Percentiles rank a stretch among this genome's conserved stretches.
Conservation (phyloP, 2,888 invertebrate species). For the Neoscelio sp. region DNA sequence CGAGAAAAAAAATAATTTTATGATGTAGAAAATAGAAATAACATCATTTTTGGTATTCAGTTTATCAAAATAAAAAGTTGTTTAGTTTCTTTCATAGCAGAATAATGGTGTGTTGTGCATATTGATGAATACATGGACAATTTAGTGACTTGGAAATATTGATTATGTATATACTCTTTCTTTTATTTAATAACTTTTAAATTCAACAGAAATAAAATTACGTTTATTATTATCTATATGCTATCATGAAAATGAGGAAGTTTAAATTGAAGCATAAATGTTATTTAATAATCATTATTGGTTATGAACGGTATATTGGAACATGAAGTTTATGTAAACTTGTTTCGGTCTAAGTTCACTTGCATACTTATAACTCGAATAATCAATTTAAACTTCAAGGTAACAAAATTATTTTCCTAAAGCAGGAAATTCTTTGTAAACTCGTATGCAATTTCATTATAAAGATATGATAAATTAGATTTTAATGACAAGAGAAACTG, state of each 20-base stretch:
- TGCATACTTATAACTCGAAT: slow-evolving; percentile 32
- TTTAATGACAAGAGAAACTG: slow-evolving; percentile 17
- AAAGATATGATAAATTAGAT: background rate
- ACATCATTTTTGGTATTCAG: background rate
- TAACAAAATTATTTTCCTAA: slow-evolving; percentile 29
- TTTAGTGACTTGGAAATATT: too few species aligned
- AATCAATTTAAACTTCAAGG: slow-evolving; percentile 44
- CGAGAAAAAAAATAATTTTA: background rate
- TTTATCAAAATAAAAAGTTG: too few species aligned
- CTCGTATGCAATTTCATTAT: background rate
- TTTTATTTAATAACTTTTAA: too few species aligned
- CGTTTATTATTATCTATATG: slow-evolving; percentile 14
- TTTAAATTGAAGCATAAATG: slow-evolving; percentile 47
- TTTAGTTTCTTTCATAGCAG: too few species aligned
- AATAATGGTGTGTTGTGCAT: too few species aligned
- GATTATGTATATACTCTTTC: too few species aligned
- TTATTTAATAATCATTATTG: slow-evolving; percentile 53
- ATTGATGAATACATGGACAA: too few species aligned
- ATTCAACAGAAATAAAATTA: too few species aligned
- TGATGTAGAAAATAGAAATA: slow-evolving; percentile 4
- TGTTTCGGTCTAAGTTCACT: slow-evolving; percentile 29
- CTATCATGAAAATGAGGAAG: slow-evolving; percentile 27
- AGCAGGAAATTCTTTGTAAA: slow-evolving; percentile 13
- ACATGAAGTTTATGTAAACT: slow-evolving; percentile 46
- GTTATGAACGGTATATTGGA: slow-evolving; percentile 35